Conservation (phyloP, 2,113 vertebrate genomes). For the Rutilus rutilus region DNA sequence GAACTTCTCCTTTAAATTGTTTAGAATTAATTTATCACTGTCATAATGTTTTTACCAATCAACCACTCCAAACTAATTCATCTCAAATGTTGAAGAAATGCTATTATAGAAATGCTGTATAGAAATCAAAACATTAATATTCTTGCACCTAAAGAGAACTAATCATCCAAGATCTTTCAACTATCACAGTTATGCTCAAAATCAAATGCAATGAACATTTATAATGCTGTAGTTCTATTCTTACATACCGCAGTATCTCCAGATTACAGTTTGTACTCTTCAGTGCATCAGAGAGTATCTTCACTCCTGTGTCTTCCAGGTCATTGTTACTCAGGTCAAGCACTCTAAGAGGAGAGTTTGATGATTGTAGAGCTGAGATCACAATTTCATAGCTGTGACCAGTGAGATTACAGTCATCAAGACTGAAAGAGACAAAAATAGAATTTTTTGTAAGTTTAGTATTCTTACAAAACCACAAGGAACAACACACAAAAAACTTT, state of each 20-base stretch:
- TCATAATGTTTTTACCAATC: background rate
- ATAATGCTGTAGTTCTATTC: background rate
- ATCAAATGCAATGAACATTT: background rate
- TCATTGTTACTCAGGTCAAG: slow-evolving; percentile 15
- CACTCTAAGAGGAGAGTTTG: background rate
- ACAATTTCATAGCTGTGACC: background rate
- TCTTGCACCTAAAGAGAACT: background rate
- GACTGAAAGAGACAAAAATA: background rate
- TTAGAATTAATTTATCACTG: background rate
- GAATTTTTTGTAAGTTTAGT: background rate
- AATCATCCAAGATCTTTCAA: background rate
- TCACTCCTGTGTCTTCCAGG: background rate
- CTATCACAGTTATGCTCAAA: background rate
- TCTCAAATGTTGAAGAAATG: background rate
- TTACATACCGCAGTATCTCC: background rate
- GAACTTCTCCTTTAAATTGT: too few species aligned
- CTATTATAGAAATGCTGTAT: too few species aligned
- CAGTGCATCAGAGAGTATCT: background rate
- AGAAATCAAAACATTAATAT: too few species aligned
- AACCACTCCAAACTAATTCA: background rate
- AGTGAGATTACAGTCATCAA: background rate
- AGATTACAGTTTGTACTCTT: background rate
- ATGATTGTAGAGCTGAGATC: background rate
- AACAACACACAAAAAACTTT: background rate
- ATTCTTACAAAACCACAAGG: too few species aligned